Base-by-base conservation (phyloP, 2,113 vertebrate species). In the Piprites chloris region DNA sequence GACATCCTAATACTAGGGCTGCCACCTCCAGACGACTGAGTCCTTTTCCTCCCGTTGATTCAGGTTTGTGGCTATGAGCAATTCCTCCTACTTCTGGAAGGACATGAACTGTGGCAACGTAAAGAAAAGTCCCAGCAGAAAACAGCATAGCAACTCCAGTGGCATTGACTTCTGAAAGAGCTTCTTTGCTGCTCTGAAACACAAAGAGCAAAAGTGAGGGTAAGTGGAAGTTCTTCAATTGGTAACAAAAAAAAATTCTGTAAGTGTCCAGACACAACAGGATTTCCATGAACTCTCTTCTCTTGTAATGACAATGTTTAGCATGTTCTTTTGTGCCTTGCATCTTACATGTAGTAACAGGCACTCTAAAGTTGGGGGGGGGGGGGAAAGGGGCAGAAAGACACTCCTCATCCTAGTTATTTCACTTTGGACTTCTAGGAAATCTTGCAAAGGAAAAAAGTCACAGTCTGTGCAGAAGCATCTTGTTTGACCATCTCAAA, bases 131-230 rank as follows among this genome's bases (percentile, higher is more conserved):
- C 87, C 99, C 99, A 2, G 99, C 99, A 53, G 99, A 99, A 97
- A 99, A 99, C 50, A 99, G 98, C 99, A 99, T 99, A 95, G 99
- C 99, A 61, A 99, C 99, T 50, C 99, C 99, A 7, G 99, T 99
- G 97, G 99, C 99, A 62, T 99, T 99, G 93, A 99, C 98, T 87
- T 99, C 98, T 35, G 99, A 99, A 85, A 99, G 98, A 16, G 99
- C 99, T 98, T 99, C 99, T 97, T 99, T 99, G 97, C 99, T 99
- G 98, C 99, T 99, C 99, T 99, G 92, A 91, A 97, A 41, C 21
- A 59, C 15, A 82, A 73, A 86, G 14, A 65, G 6, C 2, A 63
- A 65, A 76, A 46, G 9, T 21, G 2, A 88, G 39, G 41, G 75
- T 88, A 67, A 52, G 16, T 14, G 74, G 4, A 71, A 55, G 18